Conservation (phyloP, 2,113 vertebrate species). For the Chitala chitala region DNA sequence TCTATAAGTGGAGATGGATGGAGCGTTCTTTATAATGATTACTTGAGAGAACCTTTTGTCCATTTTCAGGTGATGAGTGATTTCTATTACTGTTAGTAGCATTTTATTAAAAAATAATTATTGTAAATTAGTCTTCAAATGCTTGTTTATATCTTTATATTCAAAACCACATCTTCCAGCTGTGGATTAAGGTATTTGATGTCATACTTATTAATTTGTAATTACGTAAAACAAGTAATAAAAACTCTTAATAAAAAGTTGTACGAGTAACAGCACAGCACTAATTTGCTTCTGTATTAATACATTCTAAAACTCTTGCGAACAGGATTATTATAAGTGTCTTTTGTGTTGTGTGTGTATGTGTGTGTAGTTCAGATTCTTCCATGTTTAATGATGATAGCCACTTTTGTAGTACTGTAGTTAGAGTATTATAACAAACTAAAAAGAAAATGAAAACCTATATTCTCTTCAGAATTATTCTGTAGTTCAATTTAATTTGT, state of each 20-base stretch:
- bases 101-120: not conserved
- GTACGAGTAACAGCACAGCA: not conserved
- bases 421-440: no score
- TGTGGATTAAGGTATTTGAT: not conserved
- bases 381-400: no score
- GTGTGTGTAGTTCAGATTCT: no score
- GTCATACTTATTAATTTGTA: not conserved
- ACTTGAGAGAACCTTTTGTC: not conserved
- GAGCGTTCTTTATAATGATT: no score
- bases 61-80: not conserved
- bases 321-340: no score
- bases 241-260: not conserved
- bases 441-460: no score
- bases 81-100: not conserved
- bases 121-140: not conserved
- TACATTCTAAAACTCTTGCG: not conserved
- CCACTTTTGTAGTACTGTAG: no score
- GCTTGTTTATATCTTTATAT: conserved; percentile 4
- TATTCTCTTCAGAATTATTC: no score
- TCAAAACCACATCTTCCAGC: not conserved
- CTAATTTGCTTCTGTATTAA: not conserved
- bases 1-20: no score
- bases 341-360: no score
- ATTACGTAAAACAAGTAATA: not conserved
- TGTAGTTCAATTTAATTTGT: no score